Evolutionary conservation across 2,888 invertebrate species (phyloP).

Genomic region (Drosophila ustulata): DNA sequence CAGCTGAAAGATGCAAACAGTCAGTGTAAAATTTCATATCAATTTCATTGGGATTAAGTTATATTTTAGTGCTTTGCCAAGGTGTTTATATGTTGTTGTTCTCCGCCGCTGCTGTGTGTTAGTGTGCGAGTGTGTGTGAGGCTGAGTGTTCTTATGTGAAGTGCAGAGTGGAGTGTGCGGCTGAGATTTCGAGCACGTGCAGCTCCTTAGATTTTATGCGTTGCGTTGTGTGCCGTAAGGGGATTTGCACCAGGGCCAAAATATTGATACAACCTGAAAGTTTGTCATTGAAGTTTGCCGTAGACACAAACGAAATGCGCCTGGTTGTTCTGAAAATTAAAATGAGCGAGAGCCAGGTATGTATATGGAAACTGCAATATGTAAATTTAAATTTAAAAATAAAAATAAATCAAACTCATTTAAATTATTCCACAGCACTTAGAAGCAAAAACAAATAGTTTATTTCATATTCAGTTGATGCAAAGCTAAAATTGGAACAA

Average conservation of each 20-base stretch:
- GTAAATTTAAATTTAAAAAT: no score
- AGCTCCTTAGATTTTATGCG: conserved; percentile 63
- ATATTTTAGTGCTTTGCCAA: conserved; percentile 73
- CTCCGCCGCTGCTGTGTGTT: not conserved
- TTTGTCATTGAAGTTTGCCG: conserved; percentile 15
- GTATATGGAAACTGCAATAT: no score
- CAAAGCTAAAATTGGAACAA: no score
- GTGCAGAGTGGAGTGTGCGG: conserved; percentile 32
- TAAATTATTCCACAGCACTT: no score
- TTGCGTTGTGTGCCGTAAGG: conserved; percentile 30
- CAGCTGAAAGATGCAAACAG: conserved; percentile 18
- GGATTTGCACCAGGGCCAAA: conserved; percentile 40
- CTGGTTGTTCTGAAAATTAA: conserved; percentile 13
- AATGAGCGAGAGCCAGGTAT: not conserved
- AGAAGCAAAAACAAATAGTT: no score
- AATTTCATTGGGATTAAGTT: conserved; percentile 78
- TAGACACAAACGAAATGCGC: not conserved
- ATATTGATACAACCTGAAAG: conserved; percentile 64
- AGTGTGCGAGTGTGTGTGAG: not conserved
- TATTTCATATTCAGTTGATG: no score
- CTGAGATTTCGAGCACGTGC: conserved; percentile 75
- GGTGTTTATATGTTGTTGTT: conserved; percentile 59
- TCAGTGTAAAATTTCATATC: conserved; percentile 70
- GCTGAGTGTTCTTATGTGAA: conserved; percentile 12
- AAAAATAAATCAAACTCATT: no score